Evolutionary conservation across 2,888 invertebrate species (phyloP).

Genomic region (Pachydiplax longipennis): DNA sequence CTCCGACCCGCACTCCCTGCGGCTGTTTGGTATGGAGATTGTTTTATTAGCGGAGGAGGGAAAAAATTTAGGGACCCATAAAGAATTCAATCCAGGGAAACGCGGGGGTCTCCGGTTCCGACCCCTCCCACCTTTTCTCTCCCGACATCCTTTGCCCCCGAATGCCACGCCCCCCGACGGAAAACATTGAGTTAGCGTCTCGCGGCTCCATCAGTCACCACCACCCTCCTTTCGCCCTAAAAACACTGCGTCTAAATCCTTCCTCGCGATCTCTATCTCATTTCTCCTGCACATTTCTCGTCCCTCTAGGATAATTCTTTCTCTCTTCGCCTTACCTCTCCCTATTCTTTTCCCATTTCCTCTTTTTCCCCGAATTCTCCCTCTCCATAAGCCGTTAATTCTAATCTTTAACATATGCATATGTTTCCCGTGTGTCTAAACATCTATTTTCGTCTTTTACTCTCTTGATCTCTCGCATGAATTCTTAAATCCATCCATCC

Average conservation of each 20-base stretch:
- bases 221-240: not conserved
- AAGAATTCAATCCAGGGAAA: slow-evolving; percentile 38
- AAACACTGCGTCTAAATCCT: not conserved
- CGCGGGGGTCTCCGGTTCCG: slow-evolving; percentile 10
- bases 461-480: too few relatives aligned
- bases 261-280: not conserved
- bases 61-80: slow-evolving; percentile 21
- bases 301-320: not conserved
- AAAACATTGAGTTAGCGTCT: not conserved
- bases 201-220: not conserved
- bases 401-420: too few relatives aligned
- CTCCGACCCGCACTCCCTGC: not conserved
- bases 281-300: not conserved
- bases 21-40: slow-evolving; percentile 44
- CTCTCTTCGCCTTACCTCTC: not conserved
- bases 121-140: not conserved
- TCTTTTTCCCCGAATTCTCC: not conserved
- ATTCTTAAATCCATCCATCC: too few relatives aligned
- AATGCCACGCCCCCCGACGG: not conserved
- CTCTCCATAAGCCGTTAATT: not conserved
- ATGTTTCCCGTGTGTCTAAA: too few relatives aligned
- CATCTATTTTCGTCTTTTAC: too few relatives aligned
- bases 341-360: not conserved
- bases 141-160: not conserved
- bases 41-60: slow-evolving; percentile 26